These are phyloP conservation scores for Sebastes nivosus DNA, from an alignment of 2,797 vertebrate species.

Conservation along the genomic window DNA sequence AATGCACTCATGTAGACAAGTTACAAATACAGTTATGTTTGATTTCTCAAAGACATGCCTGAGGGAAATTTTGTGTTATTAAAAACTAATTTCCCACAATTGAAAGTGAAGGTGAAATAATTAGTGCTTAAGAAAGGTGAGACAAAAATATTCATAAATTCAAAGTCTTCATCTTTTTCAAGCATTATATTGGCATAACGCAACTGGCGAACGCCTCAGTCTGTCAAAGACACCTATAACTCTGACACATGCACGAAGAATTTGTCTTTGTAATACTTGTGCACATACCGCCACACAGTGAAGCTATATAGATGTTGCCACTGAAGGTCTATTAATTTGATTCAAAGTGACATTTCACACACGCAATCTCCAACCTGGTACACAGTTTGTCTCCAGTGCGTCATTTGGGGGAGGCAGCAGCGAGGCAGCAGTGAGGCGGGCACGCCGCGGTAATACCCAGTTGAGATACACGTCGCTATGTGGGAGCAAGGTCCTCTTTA, in stretches of 20 bases:
- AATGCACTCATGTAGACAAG: neutral
- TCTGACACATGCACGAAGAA: neutral
- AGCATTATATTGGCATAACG: neutral
- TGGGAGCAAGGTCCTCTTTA: neutral
- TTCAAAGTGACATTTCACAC: constrained; percentile 74
- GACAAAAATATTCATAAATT: neutral
- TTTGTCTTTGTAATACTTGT: constrained; percentile 10
- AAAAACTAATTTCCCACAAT: neutral
- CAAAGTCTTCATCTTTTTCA: neutral
- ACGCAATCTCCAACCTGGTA: constrained; percentile 52
- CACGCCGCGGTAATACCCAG: constrained; percentile 8
- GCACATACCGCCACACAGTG: neutral
- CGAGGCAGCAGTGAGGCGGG: constrained; percentile 4
- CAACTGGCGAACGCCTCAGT: neutral
- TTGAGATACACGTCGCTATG: neutral
- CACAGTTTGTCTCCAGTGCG: constrained; percentile 24
- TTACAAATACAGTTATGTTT: neutral
- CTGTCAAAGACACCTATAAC: neutral
- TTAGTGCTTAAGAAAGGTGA: neutral
- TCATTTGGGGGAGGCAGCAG: neutral
- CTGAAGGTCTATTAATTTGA: constrained; percentile 48
- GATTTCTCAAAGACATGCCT: neutral
- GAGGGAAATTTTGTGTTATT: neutral
- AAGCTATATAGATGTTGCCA: neutral
- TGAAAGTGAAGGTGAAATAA: neutral